phyloP scores from a whole-genome alignment of 2,113 vertebrate genomes.

The Notechis scutatus region DNA sequence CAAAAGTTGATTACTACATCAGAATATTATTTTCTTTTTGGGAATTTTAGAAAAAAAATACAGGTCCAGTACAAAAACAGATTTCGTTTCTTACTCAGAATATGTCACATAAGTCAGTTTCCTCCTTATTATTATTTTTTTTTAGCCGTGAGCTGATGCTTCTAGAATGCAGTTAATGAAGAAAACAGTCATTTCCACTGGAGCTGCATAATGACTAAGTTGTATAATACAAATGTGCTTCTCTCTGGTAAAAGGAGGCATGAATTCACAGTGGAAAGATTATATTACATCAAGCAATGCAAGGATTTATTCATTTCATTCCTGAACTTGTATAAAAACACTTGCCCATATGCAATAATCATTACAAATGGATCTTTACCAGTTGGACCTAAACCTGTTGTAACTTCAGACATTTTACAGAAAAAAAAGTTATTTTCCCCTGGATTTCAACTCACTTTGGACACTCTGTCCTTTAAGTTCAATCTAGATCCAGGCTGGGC shows the following conservation, averaged over 20 bases:
- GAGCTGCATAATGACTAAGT: constrained; percentile 42
- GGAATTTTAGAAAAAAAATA: background rate
- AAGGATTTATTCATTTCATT: constrained; percentile 74
- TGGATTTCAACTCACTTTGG: background rate
- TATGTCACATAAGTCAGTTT: constrained; percentile 23
- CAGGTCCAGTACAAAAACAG: background rate
- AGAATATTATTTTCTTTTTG: background rate
- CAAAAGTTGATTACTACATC: background rate
- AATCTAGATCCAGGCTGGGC: background rate
- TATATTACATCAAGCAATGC: constrained; percentile 70
- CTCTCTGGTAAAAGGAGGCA: constrained; percentile 51
- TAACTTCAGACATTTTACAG: background rate
- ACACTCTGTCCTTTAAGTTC: background rate
- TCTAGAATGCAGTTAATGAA: constrained; percentile 50
- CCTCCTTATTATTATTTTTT: background rate
- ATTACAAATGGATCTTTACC: constrained; percentile 47
- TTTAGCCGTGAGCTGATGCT: constrained; percentile 31
- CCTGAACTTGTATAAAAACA: constrained; percentile 58
- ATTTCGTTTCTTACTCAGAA: constrained; percentile 2
- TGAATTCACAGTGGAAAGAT: constrained; percentile 81
- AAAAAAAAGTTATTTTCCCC: background rate
- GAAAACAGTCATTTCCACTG: constrained; percentile 51
- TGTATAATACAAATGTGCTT: constrained; percentile 39
- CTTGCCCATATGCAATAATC: constrained; percentile 47
- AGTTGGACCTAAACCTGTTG: constrained; percentile 36